Evolutionary conservation across 2,113 vertebrate species (phyloP).

Genomic region (Neoarius graeffei): DNA sequence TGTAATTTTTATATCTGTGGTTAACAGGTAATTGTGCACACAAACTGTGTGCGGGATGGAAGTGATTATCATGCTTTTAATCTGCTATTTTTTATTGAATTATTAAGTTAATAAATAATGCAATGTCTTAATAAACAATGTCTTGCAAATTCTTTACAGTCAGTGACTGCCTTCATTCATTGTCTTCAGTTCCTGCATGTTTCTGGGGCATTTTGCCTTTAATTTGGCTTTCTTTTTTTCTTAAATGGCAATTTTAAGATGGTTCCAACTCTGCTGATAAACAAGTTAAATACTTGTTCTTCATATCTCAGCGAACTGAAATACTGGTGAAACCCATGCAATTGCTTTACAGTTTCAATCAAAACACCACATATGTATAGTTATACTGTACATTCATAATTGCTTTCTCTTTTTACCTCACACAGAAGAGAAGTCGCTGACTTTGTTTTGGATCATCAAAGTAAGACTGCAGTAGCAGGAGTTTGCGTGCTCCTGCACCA

Average conservation of each 20-base stretch:
- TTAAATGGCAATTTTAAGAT: not conserved
- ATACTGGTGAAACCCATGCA: not conserved
- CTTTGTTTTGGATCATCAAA: conserved; percentile 47
- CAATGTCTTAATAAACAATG: not conserved
- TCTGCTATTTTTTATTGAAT: not conserved
- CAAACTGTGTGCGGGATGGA: not conserved
- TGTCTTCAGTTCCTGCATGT: too few species aligned
- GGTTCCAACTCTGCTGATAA: not conserved
- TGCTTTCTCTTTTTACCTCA: conserved; percentile 40
- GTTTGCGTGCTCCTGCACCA: conserved; percentile 25
- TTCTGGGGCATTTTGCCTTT: not conserved
- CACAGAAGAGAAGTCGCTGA: conserved; percentile 50
- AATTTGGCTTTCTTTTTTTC: not conserved
- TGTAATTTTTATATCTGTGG: too few species aligned
- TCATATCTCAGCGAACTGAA: not conserved
- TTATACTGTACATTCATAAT: not conserved
- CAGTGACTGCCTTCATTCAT: too few species aligned
- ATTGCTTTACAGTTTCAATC: not conserved
- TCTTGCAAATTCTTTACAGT: not conserved
- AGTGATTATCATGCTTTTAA: too few species aligned
- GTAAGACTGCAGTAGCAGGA: conserved; percentile 50
- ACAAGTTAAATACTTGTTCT: not conserved
- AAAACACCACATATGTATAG: too few species aligned
- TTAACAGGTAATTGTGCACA: not conserved
- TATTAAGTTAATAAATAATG: not conserved